Evolutionary conservation across 1,140 invertebrate genomes (phyloP).

Genomic region (Drosophila bipectinata): DNA sequence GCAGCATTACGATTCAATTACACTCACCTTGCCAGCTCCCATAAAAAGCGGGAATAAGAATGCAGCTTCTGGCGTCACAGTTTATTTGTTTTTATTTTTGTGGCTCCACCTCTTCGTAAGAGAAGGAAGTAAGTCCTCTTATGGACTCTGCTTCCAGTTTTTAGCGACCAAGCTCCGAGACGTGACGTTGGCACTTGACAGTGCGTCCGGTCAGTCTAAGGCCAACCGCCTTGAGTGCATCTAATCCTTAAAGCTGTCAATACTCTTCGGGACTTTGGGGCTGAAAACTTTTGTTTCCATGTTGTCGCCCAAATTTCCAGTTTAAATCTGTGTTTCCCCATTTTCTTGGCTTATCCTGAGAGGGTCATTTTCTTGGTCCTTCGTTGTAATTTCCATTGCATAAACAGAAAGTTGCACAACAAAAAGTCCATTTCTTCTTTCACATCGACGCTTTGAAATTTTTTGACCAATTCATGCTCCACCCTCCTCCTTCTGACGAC

Average conservation of each 20-base stretch:
- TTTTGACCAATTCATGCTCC: conserved; percentile 1
- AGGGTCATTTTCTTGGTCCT: conserved; percentile 20
- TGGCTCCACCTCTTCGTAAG: not conserved
- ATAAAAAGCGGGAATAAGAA: conserved; percentile 21
- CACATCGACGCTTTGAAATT: conserved; percentile 6
- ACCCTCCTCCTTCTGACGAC: conserved; percentile 7
- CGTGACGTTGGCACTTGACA: conserved; percentile 52
- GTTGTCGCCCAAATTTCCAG: not conserved
- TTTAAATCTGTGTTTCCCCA: not conserved
- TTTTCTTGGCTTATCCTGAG: conserved; percentile 5
- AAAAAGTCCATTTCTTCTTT: conserved; percentile 4
- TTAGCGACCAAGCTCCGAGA: conserved; percentile 39
- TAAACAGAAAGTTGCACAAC: conserved; percentile 24
- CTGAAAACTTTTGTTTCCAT: conserved; percentile 30
- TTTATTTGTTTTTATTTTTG: conserved; percentile 26
- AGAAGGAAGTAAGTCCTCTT: conserved; percentile 11
- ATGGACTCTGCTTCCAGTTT: conserved; percentile 13
- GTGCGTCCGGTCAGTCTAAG: conserved; percentile 30
- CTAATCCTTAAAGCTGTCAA: conserved; percentile 32
- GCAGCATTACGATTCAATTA: conserved; percentile 72
- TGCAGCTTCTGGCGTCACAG: conserved; percentile 33
- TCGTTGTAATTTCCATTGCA: conserved; percentile 29
- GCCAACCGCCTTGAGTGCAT: conserved; percentile 40
- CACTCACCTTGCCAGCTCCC: conserved; percentile 17
- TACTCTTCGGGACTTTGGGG: not conserved